Base-by-base conservation (phyloP, 2,113 vertebrate genomes). In the Silurus glanis region DNA sequence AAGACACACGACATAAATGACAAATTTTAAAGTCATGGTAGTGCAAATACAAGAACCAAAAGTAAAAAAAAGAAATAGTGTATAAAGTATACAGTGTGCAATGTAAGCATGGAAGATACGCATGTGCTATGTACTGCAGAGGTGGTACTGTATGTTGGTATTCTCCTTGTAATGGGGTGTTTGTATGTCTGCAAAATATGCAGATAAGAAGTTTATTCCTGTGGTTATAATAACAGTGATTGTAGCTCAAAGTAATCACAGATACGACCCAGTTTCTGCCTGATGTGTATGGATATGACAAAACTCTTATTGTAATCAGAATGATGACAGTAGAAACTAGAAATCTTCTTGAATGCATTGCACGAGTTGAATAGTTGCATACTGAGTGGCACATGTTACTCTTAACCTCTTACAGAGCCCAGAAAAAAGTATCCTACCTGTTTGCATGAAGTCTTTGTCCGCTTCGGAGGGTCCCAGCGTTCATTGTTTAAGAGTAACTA, bases 351-450 rank as follows among this genome's bases (percentile, higher is more conserved):
- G 19, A 61, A 61, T 7, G 59, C 9, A 71, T 19, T 71, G 69
- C 7, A 47, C 28, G 16, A 45, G 13, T 16, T 69, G 67, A 16
- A 25, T 25, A 25, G n/a, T 28, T 16, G 12, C 6, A 71, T 45
- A 67, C 2, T 71, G 6, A 6, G 45, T 71, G 28, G 45, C 0
- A 17, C 37, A 21, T 47, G 17, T 47, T 71, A 17, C 69, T 75
- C 47, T 51, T 51, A 49, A 23, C 0, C 9, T 23, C 9, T 51
- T 74, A 75, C 5, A 75, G 47, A 51, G 21, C 19, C 9, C 21
- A n/a, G 9, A 91, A 89, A 49, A 19, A 59, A 9, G 23, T 37
- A 62, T 56, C 61, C 9, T 69, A 85, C 84, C 76, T 85, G 62
- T 66, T 80, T 79, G 74, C 9, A 79, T 85, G 84, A 16, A 67